Conservation (phyloP, 2,888 invertebrate species). For the Eristalis pertinax region DNA sequence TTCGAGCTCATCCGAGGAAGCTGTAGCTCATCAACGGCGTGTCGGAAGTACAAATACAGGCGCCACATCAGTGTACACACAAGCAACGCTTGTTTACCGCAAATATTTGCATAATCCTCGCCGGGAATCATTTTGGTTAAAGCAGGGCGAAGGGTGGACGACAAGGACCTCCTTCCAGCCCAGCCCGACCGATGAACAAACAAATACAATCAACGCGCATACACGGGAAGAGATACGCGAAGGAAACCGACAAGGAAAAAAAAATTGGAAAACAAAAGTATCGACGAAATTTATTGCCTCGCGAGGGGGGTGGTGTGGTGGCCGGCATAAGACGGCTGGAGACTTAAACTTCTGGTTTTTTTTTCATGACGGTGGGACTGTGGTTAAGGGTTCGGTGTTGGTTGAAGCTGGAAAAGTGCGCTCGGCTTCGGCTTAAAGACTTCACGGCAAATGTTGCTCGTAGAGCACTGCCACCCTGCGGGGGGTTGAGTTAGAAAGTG, state of each 20-base stretch:
- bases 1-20: conserved; percentile 1
- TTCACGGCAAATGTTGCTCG: neutral
- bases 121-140: conserved; percentile 29
- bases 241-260: neutral
- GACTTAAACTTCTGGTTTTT: neutral
- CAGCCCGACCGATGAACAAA: neutral
- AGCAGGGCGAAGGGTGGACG: neutral
- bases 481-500: too few relatives aligned
- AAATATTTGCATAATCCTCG: conserved; percentile 69
- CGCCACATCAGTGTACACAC: conserved; percentile 48
- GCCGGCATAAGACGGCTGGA: conserved; percentile 6
- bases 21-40: neutral
- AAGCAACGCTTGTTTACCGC: conserved; percentile 61
- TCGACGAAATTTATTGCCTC: conserved; percentile 57
- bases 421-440: neutral
- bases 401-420: neutral
- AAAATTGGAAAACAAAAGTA: conserved; percentile 15
- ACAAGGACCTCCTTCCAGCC: conserved; percentile 3
- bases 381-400: neutral
- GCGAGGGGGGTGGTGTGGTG: neutral
- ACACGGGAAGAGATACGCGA: neutral
- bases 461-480: too few relatives aligned
- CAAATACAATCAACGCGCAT: neutral
- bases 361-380: too few relatives aligned
- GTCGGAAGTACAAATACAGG: conserved; percentile 29